Evolutionary conservation across 2,888 invertebrate genomes (phyloP).

Genomic region (Hyppa rectilinea): DNA sequence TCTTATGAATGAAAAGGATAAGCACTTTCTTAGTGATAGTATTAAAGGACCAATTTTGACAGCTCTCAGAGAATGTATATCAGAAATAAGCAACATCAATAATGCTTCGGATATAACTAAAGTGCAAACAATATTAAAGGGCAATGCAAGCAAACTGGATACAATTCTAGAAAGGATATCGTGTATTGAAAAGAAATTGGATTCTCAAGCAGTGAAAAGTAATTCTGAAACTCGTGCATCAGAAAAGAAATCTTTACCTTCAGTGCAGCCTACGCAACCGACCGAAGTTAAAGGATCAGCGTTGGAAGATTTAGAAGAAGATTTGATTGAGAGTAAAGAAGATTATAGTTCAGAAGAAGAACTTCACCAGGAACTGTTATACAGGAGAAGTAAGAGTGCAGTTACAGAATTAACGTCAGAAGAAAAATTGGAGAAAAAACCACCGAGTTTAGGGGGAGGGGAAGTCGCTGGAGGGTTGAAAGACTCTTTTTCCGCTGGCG

Average conservation of each 20-base stretch:
- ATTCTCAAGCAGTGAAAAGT: constrained; percentile 42
- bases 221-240: constrained; percentile 7
- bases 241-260: constrained; percentile 19
- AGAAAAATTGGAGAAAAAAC: constrained; percentile 54
- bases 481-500: constrained; percentile 61
- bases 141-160: constrained; percentile 78
- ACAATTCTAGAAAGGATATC: constrained; percentile 77
- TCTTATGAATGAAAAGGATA: constrained; percentile 84
- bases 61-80: constrained; percentile 79
- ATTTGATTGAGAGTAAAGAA: constrained; percentile 73
- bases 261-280: constrained; percentile 34
- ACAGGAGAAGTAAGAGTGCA: constrained; percentile 66
- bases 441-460: constrained; percentile 69
- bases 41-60: constrained; percentile 80
- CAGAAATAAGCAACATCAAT: constrained; percentile 72
- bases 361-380: constrained; percentile 67
- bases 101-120: constrained; percentile 69
- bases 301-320: constrained; percentile 80
- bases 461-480: constrained; percentile 67
- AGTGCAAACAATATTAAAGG: constrained; percentile 73
- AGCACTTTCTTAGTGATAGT: constrained; percentile 78
- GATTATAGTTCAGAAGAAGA: constrained; percentile 78
- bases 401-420: constrained; percentile 56
- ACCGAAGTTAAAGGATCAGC: constrained; percentile 71
- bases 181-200: constrained; percentile 78